phyloP scores from a whole-genome alignment of 2,888 invertebrate species.

The Endotricha flammealis region DNA sequence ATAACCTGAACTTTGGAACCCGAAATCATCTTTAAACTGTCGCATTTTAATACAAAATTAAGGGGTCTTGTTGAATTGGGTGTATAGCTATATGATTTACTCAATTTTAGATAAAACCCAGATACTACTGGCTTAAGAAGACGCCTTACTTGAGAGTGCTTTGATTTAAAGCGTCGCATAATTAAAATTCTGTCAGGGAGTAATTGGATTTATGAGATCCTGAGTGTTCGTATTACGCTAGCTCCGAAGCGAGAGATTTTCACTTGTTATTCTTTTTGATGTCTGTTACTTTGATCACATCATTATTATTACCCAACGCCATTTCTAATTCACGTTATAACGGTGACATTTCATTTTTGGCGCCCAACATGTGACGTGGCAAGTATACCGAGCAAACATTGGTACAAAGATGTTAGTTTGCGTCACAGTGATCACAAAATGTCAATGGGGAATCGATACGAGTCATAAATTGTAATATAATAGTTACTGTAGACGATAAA shows the following conservation, averaged over 20 bases:
- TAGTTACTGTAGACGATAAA: no score
- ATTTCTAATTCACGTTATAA: neutral
- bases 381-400: conserved; percentile 2
- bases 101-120: conserved; percentile 16
- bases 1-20: conserved; percentile 16
- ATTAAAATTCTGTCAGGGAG: conserved; percentile 30
- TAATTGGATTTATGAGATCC: conserved; percentile 28
- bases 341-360: conserved; percentile 18
- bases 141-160: conserved; percentile 12
- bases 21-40: conserved; percentile 11
- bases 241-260: neutral
- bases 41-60: conserved; percentile 14
- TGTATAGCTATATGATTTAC: conserved; percentile 12
- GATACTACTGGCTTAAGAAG: conserved; percentile 7
- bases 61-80: conserved; percentile 16
- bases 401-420: neutral
- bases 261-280: conserved; percentile 2
- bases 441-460: neutral
- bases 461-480: neutral
- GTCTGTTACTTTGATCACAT: neutral
- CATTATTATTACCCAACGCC: conserved; percentile 7
- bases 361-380: conserved; percentile 23
- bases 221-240: conserved; percentile 17
- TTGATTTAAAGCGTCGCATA: conserved; percentile 20
- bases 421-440: neutral